These are phyloP conservation scores for Cephus nigrinus DNA, from an alignment of 2,888 invertebrate species.

Conservation along the genomic window DNA sequence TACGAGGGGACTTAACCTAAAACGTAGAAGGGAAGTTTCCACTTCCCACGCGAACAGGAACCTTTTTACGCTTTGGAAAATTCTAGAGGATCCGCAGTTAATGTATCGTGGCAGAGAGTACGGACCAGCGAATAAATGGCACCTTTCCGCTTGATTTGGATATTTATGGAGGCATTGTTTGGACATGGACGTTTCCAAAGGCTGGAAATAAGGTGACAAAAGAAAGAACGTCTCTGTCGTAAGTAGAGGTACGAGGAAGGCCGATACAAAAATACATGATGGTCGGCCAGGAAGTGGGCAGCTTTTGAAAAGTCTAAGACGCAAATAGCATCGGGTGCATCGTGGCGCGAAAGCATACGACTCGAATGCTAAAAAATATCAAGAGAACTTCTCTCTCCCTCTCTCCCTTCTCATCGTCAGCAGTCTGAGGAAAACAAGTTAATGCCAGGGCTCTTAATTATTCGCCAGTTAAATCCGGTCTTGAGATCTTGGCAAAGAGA, in stretches of 20 bases:
- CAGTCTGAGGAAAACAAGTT: background rate
- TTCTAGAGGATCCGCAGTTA: background rate
- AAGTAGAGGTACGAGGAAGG: too few relatives aligned
- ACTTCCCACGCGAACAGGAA: background rate
- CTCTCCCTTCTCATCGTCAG: too few relatives aligned
- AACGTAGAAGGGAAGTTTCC: background rate
- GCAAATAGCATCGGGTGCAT: too few relatives aligned
- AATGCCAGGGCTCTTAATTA: slow-evolving; percentile 27
- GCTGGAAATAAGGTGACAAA: too few relatives aligned
- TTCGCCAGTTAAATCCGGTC: slow-evolving; percentile 32
- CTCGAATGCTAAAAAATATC: too few relatives aligned
- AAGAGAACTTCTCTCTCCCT: too few relatives aligned
- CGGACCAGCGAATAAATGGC: background rate
- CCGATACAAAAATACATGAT: background rate
- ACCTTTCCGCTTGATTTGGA: background rate
- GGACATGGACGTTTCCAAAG: background rate
- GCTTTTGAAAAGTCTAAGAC: too few relatives aligned
- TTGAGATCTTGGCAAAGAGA: slow-evolving; percentile 28
- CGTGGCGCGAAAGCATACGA: too few relatives aligned
- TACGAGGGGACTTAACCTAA: background rate
- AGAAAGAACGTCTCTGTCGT: too few relatives aligned
- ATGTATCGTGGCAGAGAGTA: background rate
- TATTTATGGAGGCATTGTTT: background rate
- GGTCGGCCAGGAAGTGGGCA: too few relatives aligned
- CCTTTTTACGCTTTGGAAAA: background rate